Evolutionary conservation across 2,113 vertebrate species (phyloP).

Genomic region (Camarhynchus parvulus): DNA sequence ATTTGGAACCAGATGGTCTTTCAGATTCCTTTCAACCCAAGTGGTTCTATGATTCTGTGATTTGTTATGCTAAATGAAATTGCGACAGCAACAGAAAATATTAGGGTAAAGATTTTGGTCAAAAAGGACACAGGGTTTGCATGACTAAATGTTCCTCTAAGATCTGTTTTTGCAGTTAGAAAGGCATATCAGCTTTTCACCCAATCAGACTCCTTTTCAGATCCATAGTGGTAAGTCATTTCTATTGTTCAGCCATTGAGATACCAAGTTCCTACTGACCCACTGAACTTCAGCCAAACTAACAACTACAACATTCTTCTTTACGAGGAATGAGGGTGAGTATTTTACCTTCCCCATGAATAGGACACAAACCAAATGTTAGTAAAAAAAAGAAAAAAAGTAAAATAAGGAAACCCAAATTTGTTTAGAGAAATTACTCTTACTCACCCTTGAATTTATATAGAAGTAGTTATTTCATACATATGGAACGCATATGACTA

Average conservation of each 20-base stretch:
- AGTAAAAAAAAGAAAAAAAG: background rate
- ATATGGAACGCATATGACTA: background rate
- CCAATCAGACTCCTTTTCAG: slow-evolving; percentile 37
- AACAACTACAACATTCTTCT: slow-evolving; percentile 33
- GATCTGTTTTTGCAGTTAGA: slow-evolving; percentile 50
- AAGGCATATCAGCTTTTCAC: background rate
- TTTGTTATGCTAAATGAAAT: background rate
- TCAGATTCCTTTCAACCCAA: background rate
- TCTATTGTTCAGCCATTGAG: background rate
- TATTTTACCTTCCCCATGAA: slow-evolving; percentile 47
- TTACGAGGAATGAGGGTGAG: slow-evolving; percentile 27
- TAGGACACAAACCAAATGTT: slow-evolving; percentile 39
- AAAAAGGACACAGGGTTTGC: background rate
- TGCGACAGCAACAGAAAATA: background rate
- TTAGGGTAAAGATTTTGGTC: background rate
- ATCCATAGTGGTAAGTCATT: background rate
- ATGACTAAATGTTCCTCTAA: background rate
- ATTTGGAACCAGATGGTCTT: background rate
- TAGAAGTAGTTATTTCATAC: background rate
- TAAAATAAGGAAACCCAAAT: slow-evolving; percentile 13
- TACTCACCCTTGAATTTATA: background rate
- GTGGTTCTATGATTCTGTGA: background rate
- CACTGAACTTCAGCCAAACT: slow-evolving; percentile 44
- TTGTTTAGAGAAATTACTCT: background rate
- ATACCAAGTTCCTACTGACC: background rate